Percentiles rank a stretch among this genome's conserved stretches.
Conservation (phyloP, 2,888 invertebrate species). For the Galeruca laticollis region DNA sequence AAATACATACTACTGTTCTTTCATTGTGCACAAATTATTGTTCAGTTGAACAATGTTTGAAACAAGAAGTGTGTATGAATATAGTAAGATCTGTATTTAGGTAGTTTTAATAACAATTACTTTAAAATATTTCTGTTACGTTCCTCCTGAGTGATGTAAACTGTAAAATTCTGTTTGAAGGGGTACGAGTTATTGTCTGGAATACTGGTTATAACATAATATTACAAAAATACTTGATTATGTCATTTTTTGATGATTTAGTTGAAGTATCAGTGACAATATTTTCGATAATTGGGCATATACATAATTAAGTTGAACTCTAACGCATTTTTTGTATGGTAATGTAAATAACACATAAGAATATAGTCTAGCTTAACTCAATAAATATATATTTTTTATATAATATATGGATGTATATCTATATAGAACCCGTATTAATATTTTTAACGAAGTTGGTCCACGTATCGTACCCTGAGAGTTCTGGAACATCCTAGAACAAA, state of each 20-base stretch:
- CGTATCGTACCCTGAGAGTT: conserved; percentile 62
- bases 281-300: conserved; percentile 42
- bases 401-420: conserved; percentile 50
- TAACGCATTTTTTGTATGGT: conserved; percentile 52
- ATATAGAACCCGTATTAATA: conserved; percentile 64
- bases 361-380: conserved; percentile 61
- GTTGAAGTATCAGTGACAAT: conserved; percentile 39
- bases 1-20: no score
- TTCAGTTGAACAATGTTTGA: no score
- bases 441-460: conserved; percentile 63
- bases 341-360: conserved; percentile 61
- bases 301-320: conserved; percentile 55
- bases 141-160: no score
- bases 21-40: no score
- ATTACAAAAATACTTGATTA: background rate
- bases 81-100: no score
- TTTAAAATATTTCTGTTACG: no score
- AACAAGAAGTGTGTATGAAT: no score
- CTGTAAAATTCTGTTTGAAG: no score
- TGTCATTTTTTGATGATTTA: background rate
- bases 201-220: background rate
- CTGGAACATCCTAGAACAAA: conserved; percentile 66
- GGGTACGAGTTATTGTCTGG: no score
- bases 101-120: no score
- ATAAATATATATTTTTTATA: conserved; percentile 55